Evolutionary conservation across 2,888 invertebrate species (phyloP).

Genomic region (Tetrapedia diversipes): DNA sequence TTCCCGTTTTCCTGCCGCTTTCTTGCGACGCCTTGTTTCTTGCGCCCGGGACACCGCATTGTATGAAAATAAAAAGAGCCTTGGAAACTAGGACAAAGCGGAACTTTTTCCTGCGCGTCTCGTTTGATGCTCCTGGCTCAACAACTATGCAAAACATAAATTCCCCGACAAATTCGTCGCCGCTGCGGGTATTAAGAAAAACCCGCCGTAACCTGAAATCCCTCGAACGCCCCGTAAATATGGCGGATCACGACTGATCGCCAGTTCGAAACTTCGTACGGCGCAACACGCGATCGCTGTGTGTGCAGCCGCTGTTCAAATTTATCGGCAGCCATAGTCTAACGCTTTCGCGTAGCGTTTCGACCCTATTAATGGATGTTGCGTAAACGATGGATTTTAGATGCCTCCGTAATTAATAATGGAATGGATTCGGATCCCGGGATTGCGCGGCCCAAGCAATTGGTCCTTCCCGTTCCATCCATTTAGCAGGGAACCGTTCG

Average conservation of each 20-base stretch:
- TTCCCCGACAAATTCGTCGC: too few relatives aligned
- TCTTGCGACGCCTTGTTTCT: background rate
- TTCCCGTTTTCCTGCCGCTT: background rate
- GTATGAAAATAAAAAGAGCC: slow-evolving; percentile 1
- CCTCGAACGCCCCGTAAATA: background rate
- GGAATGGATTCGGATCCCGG: slow-evolving; percentile 34
- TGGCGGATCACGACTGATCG: background rate
- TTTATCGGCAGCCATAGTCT: background rate
- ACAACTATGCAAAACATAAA: slow-evolving; percentile 9
- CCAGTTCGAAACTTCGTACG: background rate
- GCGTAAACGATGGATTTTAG: slow-evolving; percentile 37
- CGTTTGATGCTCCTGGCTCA: background rate
- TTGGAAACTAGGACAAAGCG: slow-evolving; percentile 7
- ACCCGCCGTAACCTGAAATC: background rate
- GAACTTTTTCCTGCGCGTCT: slow-evolving; percentile 5
- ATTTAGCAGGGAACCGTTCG: slow-evolving; percentile 22
- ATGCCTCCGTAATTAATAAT: slow-evolving; percentile 43
- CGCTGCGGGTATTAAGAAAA: too few relatives aligned
- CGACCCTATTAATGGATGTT: slow-evolving; percentile 28
- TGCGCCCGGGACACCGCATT: background rate
- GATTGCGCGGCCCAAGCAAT: slow-evolving; percentile 37
- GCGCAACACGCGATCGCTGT: background rate
- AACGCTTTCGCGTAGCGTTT: background rate
- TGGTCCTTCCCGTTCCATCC: slow-evolving; percentile 31
- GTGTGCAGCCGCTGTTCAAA: background rate